Evolutionary conservation across 2,888 invertebrate genomes (phyloP).

Genomic region (Drosophila greeni): DNA sequence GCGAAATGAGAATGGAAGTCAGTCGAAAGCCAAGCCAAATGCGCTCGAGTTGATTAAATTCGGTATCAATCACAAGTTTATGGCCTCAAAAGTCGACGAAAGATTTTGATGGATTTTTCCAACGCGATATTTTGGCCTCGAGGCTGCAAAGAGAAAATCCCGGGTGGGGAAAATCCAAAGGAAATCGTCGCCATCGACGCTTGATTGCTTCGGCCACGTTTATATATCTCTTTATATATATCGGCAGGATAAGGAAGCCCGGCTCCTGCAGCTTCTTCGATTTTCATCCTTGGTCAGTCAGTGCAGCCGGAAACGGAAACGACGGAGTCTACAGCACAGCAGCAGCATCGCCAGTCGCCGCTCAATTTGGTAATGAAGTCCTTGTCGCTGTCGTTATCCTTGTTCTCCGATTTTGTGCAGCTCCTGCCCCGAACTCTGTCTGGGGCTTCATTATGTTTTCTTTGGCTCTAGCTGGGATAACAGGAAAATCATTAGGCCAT

Average conservation of each 20-base stretch:
- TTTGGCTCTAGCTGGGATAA: conserved; percentile 58
- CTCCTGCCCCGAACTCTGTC: conserved; percentile 19
- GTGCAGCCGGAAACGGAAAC: conserved; percentile 70
- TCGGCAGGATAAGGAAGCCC: conserved; percentile 18
- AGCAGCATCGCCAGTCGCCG: conserved; percentile 60
- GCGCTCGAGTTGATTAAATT: conserved; percentile 72
- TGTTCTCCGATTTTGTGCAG: conserved; percentile 22
- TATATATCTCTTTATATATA: conserved; percentile 67
- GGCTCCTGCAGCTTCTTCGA: conserved; percentile 63
- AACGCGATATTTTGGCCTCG: conserved; percentile 52
- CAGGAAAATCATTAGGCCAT: conserved; percentile 74
- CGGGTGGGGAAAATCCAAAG: conserved; percentile 45
- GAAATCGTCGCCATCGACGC: conserved; percentile 61
- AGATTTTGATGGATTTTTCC: conserved; percentile 69
- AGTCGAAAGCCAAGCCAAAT: conserved; percentile 37
- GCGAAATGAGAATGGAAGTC: conserved; percentile 13
- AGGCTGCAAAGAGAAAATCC: conserved; percentile 29
- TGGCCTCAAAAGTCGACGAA: conserved; percentile 70
- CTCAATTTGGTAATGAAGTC: conserved; percentile 74
- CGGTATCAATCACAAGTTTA: conserved; percentile 74
- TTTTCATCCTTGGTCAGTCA: conserved; percentile 49
- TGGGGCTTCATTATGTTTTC: conserved; percentile 68
- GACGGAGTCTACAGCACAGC: conserved; percentile 50
- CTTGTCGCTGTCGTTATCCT: conserved; percentile 47
- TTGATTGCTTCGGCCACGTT: conserved; percentile 73